Percentiles rank a stretch among this genome's conserved stretches.
phyloP scores from a whole-genome alignment of 2,888 invertebrate species.

The Eurois occulta region DNA sequence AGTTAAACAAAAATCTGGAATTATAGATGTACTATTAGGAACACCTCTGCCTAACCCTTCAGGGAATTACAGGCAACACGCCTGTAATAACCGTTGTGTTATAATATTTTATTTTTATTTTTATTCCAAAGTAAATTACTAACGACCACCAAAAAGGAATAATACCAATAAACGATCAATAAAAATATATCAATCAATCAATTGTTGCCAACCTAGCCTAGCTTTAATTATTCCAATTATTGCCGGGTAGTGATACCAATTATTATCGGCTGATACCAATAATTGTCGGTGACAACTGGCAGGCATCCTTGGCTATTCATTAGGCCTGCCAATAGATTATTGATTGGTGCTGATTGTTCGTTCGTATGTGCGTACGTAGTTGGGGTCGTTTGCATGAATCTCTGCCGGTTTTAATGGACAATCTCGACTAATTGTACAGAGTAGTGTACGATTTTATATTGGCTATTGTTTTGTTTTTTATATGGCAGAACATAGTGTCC shows the following conservation, averaged over 20 bases:
- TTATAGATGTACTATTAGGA: neutral
- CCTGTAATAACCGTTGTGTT: too few species aligned
- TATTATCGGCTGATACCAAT: conserved; percentile 84
- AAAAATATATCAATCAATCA: conserved; percentile 69
- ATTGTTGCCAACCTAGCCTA: conserved; percentile 67
- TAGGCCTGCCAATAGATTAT: conserved; percentile 89
- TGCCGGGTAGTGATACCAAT: conserved; percentile 80
- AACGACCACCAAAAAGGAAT: conserved; percentile 21
- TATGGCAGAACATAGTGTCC: neutral
- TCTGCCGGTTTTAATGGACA: conserved; percentile 85
- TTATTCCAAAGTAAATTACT: neutral
- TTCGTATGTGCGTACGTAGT: conserved; percentile 75
- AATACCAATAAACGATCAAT: conserved; percentile 44
- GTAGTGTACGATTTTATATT: conserved; percentile 63
- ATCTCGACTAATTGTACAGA: conserved; percentile 85
- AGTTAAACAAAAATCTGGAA: neutral
- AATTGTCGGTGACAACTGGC: conserved; percentile 79
- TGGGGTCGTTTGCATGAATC: conserved; percentile 88
- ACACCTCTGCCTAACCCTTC: neutral
- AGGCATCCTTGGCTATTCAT: conserved; percentile 88
- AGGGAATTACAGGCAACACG: neutral
- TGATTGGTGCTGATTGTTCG: conserved; percentile 90
- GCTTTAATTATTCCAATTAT: conserved; percentile 87
- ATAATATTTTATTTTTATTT: too few species aligned
- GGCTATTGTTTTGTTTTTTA: conserved; percentile 17